These are phyloP conservation scores for Xylophagus ater DNA, from an alignment of 2,888 invertebrate genomes.

Conservation along the genomic window DNA sequence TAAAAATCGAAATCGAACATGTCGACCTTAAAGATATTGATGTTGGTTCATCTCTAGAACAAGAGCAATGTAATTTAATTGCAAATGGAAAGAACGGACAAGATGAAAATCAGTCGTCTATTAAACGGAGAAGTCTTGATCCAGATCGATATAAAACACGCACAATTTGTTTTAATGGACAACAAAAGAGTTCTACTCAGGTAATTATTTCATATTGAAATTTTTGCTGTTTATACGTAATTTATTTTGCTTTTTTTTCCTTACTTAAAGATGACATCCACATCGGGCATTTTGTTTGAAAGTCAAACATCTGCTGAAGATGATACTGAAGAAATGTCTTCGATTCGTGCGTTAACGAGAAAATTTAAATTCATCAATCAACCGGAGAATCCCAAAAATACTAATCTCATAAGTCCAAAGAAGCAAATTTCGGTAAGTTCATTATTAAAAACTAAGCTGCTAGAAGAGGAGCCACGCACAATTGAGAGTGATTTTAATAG, in stretches of 20 bases:
- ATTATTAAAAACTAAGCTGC: constrained; percentile 6
- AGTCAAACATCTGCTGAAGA: constrained; percentile 20
- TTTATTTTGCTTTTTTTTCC: too few species aligned
- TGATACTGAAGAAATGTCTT: constrained; percentile 26
- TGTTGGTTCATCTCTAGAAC: background rate
- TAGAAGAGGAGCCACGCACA: constrained; percentile 22
- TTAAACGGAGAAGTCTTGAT: constrained; percentile 46
- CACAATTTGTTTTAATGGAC: constrained; percentile 40
- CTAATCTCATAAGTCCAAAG: constrained; percentile 11
- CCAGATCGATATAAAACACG: constrained; percentile 65
- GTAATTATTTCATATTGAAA: too few species aligned
- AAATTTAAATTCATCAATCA: constrained; percentile 31
- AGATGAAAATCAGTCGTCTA: constrained; percentile 3
- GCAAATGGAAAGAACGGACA: background rate
- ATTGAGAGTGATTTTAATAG: constrained; percentile 35
- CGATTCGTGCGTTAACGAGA: constrained; percentile 32
- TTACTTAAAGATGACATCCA: too few species aligned
- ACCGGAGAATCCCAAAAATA: constrained; percentile 22
- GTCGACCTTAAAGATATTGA: too few species aligned
- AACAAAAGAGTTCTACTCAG: too few species aligned
- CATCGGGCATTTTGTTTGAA: too few species aligned
- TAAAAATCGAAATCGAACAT: constrained; percentile 32
- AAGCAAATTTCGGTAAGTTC: constrained; percentile 5
- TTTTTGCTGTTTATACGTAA: too few species aligned
- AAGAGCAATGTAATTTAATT: background rate